These are phyloP conservation scores for Pseudomyrmex dendroicus DNA, from an alignment of 1,140 invertebrate species.

Conservation along the genomic window DNA sequence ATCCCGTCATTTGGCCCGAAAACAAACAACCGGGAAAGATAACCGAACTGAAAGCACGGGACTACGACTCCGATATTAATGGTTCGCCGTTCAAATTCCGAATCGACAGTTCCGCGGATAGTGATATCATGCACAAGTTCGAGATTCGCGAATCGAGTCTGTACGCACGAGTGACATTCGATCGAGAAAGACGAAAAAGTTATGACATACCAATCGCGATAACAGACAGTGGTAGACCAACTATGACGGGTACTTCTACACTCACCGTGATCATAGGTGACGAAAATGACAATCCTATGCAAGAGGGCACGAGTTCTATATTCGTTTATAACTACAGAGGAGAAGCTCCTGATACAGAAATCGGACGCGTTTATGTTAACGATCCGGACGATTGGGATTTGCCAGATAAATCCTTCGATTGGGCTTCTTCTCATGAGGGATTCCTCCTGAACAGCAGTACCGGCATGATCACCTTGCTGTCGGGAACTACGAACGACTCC, in stretches of 20 bases:
- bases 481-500: constrained; percentile 88
- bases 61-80: constrained; percentile 91
- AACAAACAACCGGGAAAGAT: constrained; percentile 90
- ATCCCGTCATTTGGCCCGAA: constrained; percentile 93
- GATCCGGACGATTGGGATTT: constrained; percentile 98
- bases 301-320: constrained; percentile 92
- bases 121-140: constrained; percentile 90
- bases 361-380: constrained; percentile 95
- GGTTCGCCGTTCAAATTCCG: constrained; percentile 92
- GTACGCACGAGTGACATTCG: constrained; percentile 90
- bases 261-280: constrained; percentile 95
- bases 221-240: constrained; percentile 91
- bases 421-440: constrained; percentile 86
- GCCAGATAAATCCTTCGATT: constrained; percentile 93
- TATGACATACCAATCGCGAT: constrained; percentile 95
- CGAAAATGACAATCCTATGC: constrained; percentile 95
- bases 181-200: constrained; percentile 95
- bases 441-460: constrained; percentile 89
- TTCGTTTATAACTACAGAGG: constrained; percentile 96
- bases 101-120: constrained; percentile 88
- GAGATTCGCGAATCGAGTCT: constrained; percentile 87
- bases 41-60: constrained; percentile 90
- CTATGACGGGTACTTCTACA: constrained; percentile 90
- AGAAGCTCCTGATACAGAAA: constrained; percentile 90
- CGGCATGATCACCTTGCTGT: constrained; percentile 94